phyloP scores from a whole-genome alignment of 1,140 invertebrate genomes.

The Halyomorpha halys region DNA sequence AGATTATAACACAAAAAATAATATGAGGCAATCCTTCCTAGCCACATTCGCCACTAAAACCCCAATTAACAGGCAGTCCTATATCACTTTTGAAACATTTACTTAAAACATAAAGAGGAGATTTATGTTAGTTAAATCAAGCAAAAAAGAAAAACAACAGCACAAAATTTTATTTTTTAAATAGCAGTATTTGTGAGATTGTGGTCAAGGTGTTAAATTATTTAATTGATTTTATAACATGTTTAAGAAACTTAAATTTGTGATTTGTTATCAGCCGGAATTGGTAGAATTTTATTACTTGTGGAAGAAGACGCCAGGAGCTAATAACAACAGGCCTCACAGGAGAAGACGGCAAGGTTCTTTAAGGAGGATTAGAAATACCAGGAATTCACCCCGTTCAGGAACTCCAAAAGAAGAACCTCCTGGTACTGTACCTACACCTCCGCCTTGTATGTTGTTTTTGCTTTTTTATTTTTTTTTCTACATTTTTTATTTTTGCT shows the following conservation, averaged over 20 bases:
- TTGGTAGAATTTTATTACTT: conserved; percentile 98
- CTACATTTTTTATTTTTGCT: not conserved
- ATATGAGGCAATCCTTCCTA: too few species aligned
- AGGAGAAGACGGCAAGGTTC: conserved; percentile 73
- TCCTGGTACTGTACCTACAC: conserved; percentile 24
- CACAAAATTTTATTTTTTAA: conserved; percentile 4
- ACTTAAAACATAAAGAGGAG: too few species aligned
- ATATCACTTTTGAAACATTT: too few species aligned
- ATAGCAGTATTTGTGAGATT: conserved; percentile 1
- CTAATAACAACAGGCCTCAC: conserved; percentile 86
- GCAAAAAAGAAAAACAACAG: not conserved
- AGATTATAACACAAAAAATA: too few species aligned
- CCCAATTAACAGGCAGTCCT: too few species aligned
- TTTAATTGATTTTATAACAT: not conserved
- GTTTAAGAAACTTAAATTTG: not conserved
- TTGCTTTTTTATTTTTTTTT: not conserved
- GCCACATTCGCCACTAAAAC: too few species aligned
- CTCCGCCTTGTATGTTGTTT: conserved; percentile 19
- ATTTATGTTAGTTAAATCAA: too few species aligned
- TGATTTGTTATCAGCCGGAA: conserved; percentile 57
- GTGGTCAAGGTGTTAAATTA: not conserved
- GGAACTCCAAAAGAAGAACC: conserved; percentile 51
- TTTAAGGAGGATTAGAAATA: conserved; percentile 77
- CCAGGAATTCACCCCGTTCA: conserved; percentile 49
- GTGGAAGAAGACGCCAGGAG: conserved; percentile 99